Conservation (phyloP, 2,113 vertebrate species). For the Polypterus senegalus region DNA sequence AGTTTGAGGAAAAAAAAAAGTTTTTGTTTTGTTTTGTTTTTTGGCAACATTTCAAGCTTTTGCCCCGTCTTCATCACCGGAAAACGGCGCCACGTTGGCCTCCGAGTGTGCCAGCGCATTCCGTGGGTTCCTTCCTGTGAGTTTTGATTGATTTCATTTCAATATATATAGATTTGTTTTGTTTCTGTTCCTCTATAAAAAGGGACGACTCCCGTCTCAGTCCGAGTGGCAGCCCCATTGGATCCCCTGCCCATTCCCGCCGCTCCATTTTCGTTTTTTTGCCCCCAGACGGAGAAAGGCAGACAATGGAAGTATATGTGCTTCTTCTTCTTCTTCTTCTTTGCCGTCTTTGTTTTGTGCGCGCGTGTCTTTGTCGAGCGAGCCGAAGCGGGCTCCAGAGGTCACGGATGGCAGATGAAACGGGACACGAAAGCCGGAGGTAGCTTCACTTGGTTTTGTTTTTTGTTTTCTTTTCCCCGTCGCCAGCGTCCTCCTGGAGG, state of each 20-base stretch:
- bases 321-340: not conserved
- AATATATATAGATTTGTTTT: too few species aligned
- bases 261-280: too few species aligned
- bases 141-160: too few species aligned
- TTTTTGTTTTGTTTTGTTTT: not conserved
- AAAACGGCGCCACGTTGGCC: not conserved
- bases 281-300: not conserved
- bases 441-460: not conserved
- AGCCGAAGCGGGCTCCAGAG: not conserved
- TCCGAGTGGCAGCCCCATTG: not conserved
- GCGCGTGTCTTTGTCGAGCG: not conserved
- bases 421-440: not conserved
- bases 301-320: not conserved
- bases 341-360: not conserved
- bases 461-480: not conserved
- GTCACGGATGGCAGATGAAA: not conserved
- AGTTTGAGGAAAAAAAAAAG: too few species aligned
- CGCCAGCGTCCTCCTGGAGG: constrained; percentile 1
- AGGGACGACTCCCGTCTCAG: too few species aligned
- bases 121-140: not conserved
- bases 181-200: too few species aligned
- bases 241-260: not conserved
- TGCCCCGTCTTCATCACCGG: not conserved
- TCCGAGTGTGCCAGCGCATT: not conserved
- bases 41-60: not conserved